Base-by-base conservation (phyloP, 2,113 vertebrate genomes). In the Solea solea region DNA sequence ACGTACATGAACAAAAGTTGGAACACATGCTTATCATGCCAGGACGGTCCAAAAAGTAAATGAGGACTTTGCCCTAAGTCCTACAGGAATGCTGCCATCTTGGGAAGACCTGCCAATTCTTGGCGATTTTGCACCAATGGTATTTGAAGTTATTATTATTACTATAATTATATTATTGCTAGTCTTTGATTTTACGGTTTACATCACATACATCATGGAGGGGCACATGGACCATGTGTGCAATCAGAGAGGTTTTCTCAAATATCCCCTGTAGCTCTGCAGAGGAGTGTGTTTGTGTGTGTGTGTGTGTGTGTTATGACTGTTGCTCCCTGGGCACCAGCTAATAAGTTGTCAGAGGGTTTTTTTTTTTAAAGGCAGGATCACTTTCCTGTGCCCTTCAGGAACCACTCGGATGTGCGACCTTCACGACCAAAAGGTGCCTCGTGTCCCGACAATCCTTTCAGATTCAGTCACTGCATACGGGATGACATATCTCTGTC, bases 381-480 rank as follows among this genome's bases (percentile, higher is more conserved):
- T 88, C 75, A 70, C 84, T 84, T 88, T 79, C 54, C 73, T 2
- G 14, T 63, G 76, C 76, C 86, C 85, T 88, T 84, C 73, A 66
- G 16, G 13, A 82, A 25, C 65, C 78, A 73, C 80, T 78, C 76
- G 82, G 65, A 76, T 13, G 11, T 56, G 76, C 75, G 83, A 88
- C 89, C 86, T 88, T 83, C 78, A 70, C 34, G 79, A 70, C 69
- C 69, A 16, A 58, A 21, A 60, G 64, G 71, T 72, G 69, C 76
- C 74, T 77, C 2, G 15, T 71, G 84, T 80, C 69, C 51, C 0
- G 7, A 25, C 59, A 59, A 59, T 40, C 66, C 74, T 84, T 81
- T 84, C 72, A 70, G 34, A 63, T 72, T 59, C n/a, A 34, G 64
- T 79, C 72, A 61, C 53, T 10, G 25, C 54, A 48, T 56, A 59